Conservation (phyloP, 2,797 vertebrate genomes). For the Austrolebias charrua region DNA sequence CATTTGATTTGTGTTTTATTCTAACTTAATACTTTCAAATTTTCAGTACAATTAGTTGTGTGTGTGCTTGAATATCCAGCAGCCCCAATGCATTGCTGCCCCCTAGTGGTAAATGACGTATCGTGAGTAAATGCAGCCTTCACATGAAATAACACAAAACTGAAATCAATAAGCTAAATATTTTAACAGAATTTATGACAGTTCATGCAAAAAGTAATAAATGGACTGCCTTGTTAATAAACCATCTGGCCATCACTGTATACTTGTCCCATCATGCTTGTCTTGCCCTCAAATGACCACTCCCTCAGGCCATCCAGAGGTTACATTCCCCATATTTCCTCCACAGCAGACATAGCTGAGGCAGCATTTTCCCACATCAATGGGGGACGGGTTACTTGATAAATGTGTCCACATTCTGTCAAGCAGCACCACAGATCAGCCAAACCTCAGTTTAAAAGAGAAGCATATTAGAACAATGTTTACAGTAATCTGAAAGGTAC, state of each 20-base stretch:
- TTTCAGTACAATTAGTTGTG: background rate
- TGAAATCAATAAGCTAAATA: too few species aligned
- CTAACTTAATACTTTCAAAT: background rate
- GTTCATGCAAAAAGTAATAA: background rate
- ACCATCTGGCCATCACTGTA: conserved; percentile 12
- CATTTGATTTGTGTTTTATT: conserved; percentile 8
- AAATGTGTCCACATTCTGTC: conserved; percentile 20
- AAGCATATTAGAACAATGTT: background rate
- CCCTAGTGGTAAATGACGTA: conserved; percentile 24
- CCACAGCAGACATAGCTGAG: conserved; percentile 34
- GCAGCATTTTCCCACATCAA: conserved; percentile 47
- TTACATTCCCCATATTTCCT: conserved; percentile 8
- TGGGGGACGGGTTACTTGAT: conserved; percentile 14
- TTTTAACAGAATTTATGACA: background rate
- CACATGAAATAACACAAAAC: too few species aligned
- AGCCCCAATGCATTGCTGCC: conserved; percentile 27
- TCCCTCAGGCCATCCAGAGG: conserved; percentile 35
- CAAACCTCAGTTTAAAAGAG: background rate
- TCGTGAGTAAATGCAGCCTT: background rate
- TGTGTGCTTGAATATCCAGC: conserved; percentile 42
- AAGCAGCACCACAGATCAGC: conserved; percentile 12
- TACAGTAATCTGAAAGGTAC: background rate
- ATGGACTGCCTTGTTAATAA: background rate
- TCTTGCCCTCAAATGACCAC: conserved; percentile 1
- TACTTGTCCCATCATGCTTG: conserved; percentile 6